Base-by-base conservation (phyloP, 1,140 invertebrate genomes). In the Sinonovacula constricta region DNA sequence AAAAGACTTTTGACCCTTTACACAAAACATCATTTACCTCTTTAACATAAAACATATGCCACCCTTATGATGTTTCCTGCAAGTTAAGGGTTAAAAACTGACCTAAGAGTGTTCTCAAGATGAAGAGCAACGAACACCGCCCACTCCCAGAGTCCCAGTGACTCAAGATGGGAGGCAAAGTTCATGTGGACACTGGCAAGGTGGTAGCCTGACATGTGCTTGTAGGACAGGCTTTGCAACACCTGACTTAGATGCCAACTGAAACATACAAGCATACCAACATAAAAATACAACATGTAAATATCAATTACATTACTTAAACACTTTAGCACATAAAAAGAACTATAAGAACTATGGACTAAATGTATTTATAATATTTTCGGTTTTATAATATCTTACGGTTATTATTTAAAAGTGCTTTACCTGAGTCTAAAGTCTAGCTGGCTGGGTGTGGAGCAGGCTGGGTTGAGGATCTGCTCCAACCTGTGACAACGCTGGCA, bases 101-200 rank as follows among this genome's bases (percentile, higher is more conserved):
- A 93, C 93, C 90, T 90, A 53, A 88, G 82, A 15, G 92, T 87
- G 83, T 97, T 92, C 57, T 94, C 91, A n/a, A 97, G 92, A 88
- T 97, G 96, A 14, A 97, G 89, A 0, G 96, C 88, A 22, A 96
- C 95, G 90, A 96, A 97, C n/a, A 97, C 93, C 0, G 96, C 94
- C 94, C 96, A 97, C 18, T 97, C 94, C 96, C 97, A 98, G 0
- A 95, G 88, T 0, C 95, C 96, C 18, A 94, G 89, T 33, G 94
- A 93, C 90, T 98, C 96, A 36, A 98, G 90, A 90, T 98, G 96
- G 4, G 94, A 93, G 0, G 97, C 95, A 88, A 96, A 96, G 70
- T 94, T 95, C 0, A 93, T 91, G 75, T 95, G 93, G 1, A 95
- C 92, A 62, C 93, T 92, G 3, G 92, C 92, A 34, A 91, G 90